Percentiles rank a stretch among this genome's conserved stretches.
These are phyloP conservation scores for Diachasma alloeum DNA, from an alignment of 1,140 invertebrate species.

Conservation along the genomic window DNA sequence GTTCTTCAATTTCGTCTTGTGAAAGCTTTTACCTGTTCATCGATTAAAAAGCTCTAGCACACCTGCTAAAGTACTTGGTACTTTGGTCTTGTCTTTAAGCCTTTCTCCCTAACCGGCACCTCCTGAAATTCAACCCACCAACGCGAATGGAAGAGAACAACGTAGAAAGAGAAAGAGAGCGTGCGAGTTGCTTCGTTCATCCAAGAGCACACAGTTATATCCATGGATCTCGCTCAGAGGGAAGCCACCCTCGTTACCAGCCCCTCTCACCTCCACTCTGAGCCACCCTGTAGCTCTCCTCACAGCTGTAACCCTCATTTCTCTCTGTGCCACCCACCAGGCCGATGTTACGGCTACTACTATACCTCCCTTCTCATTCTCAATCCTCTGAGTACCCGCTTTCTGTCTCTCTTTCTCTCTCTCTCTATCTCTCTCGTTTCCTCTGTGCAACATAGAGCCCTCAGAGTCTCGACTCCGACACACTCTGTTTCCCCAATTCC, in stretches of 20 bases:
- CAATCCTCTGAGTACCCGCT: conserved; percentile 19
- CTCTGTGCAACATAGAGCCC: conserved; percentile 19
- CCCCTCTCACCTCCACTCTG: conserved; percentile 31
- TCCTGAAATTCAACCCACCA: neutral
- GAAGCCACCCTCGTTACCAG: conserved; percentile 60
- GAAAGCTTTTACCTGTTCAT: too few relatives aligned
- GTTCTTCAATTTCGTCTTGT: too few relatives aligned
- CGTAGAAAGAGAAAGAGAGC: neutral
- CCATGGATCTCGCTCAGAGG: conserved; percentile 29
- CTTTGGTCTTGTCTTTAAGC: neutral
- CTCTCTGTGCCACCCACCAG: conserved; percentile 29
- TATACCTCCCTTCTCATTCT: conserved; percentile 11
- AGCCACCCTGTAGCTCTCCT: conserved; percentile 30
- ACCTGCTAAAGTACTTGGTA: too few relatives aligned
- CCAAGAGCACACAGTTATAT: neutral
- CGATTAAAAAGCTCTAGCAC: too few relatives aligned
- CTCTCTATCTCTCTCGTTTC: too few relatives aligned
- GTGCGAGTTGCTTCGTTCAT: neutral
- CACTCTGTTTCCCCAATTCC: conserved; percentile 57
- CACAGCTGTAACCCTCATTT: conserved; percentile 29
- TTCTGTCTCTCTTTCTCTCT: neutral
- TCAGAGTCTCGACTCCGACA: conserved; percentile 50
- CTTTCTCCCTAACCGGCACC: too few relatives aligned
- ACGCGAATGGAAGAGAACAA: neutral
- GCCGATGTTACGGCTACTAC: neutral